Conservation (phyloP, 1,140 invertebrate genomes). For the Gryllus bimaculatus region DNA sequence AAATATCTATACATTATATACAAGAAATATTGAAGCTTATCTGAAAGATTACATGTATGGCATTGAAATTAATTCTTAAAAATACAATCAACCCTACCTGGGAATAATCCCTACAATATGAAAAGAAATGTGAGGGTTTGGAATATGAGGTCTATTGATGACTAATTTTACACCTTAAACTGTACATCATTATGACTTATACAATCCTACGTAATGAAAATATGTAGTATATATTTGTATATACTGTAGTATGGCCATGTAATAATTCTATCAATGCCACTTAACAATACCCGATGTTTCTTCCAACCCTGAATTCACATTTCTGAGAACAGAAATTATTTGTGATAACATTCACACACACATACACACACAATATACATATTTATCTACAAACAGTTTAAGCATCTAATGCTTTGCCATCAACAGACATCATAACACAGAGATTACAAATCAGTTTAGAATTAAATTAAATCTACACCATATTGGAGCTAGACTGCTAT, state of each 20-base stretch:
- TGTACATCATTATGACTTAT: neutral
- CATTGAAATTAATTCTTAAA: neutral
- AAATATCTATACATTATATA: conserved; percentile 16
- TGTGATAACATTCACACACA: too few relatives aligned
- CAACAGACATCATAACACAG: neutral
- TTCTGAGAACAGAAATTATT: too few relatives aligned
- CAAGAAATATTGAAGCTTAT: conserved; percentile 7
- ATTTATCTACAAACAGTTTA: too few relatives aligned
- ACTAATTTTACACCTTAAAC: neutral
- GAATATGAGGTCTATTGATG: neutral
- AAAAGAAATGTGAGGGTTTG: neutral
- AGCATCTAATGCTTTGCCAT: neutral
- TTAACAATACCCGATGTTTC: too few relatives aligned
- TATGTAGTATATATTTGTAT: neutral
- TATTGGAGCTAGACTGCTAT: neutral
- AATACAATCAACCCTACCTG: neutral
- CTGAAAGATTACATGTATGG: neutral
- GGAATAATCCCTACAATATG: neutral
- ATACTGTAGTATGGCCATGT: neutral
- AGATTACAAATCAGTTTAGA: neutral
- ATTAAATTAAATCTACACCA: neutral
- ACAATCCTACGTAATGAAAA: neutral
- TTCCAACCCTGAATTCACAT: too few relatives aligned
- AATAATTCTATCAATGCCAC: neutral
- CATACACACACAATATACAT: too few relatives aligned